phyloP scores from a whole-genome alignment of 2,797 vertebrate genomes.

The Mormyrus proboscirostris region DNA sequence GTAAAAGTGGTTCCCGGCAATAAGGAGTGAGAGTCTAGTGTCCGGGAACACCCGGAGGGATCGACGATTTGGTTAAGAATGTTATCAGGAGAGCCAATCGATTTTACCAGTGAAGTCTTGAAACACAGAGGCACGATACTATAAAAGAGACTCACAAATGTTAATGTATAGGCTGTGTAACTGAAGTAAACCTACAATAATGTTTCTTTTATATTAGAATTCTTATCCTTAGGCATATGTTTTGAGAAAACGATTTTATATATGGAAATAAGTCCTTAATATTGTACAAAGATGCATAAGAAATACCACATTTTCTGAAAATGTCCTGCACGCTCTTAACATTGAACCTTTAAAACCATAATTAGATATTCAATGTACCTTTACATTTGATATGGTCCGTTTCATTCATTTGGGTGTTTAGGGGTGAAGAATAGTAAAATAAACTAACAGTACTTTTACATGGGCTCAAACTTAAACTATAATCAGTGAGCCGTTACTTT shows the following conservation, averaged over 20 bases:
- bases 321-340: neutral
- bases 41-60: neutral
- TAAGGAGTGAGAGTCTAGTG: neutral
- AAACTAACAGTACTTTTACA: slow-evolving; percentile 84
- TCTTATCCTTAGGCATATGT: neutral
- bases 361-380: neutral
- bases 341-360: neutral
- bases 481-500: slow-evolving; percentile 91
- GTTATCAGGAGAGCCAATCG: too few species aligned
- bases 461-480: slow-evolving; percentile 69
- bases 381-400: neutral
- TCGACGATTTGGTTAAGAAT: neutral
- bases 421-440: slow-evolving; percentile 47
- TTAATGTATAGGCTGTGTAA: neutral
- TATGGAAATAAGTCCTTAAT: neutral
- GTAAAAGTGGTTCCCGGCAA: neutral
- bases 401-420: slow-evolving; percentile 14
- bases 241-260: neutral
- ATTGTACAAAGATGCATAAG: neutral
- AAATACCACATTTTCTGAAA: neutral
- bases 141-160: neutral
- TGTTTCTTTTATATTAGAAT: neutral
- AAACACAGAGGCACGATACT: neutral
- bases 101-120: neutral
- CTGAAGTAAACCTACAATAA: neutral